phyloP scores from a whole-genome alignment of 2,113 vertebrate species.

The Tragelaphus imberbis region DNA sequence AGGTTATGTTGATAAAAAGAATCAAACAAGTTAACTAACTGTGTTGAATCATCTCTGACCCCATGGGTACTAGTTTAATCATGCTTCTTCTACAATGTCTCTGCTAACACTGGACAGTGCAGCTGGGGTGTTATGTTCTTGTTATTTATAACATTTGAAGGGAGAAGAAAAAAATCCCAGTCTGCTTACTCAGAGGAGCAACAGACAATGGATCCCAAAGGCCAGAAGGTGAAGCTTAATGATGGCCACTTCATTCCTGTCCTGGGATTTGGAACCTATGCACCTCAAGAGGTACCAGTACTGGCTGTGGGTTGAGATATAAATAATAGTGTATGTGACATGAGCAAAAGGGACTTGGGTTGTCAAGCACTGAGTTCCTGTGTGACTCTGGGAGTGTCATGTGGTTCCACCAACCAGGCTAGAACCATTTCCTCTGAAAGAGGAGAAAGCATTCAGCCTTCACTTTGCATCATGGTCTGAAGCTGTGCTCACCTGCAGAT shows the following conservation, averaged over 20 bases:
- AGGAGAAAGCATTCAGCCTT: background rate
- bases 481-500: background rate
- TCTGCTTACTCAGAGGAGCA: background rate
- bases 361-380: background rate
- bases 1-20: background rate
- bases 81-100: background rate
- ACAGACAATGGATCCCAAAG: background rate
- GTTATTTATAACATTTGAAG: background rate
- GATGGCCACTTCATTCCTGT: background rate
- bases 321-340: background rate
- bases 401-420: background rate
- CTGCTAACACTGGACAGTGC: background rate
- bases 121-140: background rate
- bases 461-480: background rate
- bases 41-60: background rate
- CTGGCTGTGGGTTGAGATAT: background rate
- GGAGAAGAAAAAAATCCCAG: background rate
- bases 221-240: background rate
- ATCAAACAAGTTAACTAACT: background rate
- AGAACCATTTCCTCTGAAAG: background rate
- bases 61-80: background rate
- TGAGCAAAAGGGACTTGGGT: background rate
- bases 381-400: background rate
- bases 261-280: background rate
- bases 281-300: background rate